Conservation (phyloP, 2,113 vertebrate genomes). For the Etheostoma cragini region DNA sequence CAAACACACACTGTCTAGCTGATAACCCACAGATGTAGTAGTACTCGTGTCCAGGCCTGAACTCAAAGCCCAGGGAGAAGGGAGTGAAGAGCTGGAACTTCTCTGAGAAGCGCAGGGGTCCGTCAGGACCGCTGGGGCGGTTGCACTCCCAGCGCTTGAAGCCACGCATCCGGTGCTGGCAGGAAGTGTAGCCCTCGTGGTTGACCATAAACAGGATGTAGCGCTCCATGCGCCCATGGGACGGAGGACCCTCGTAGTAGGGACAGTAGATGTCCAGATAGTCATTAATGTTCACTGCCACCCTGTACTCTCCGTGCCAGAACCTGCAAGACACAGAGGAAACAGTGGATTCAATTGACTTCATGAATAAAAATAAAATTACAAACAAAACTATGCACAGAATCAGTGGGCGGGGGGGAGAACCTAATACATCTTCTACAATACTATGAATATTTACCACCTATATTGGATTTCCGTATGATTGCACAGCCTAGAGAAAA, state of each 20-base stretch:
- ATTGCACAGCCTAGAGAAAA: conserved; percentile 29
- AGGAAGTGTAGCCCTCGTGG: conserved; percentile 91
- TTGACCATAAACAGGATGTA: conserved; percentile 98
- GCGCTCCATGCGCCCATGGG: conserved; percentile 91
- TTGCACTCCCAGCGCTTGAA: conserved; percentile 99
- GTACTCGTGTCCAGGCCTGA: conserved; percentile 95
- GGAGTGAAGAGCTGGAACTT: conserved; percentile 99
- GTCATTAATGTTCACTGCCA: conserved; percentile 97
- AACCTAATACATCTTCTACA: not conserved
- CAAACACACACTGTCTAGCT: conserved; percentile 20
- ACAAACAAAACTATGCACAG: not conserved
- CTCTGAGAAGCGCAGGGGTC: conserved; percentile 95
- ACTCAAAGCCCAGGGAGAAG: conserved; percentile 97
- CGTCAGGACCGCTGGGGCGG: conserved; percentile 90
- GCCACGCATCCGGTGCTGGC: conserved; percentile 94
- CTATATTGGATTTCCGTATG: conserved; percentile 51
- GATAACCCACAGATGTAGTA: conserved; percentile 95
- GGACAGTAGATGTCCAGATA: conserved; percentile 99
- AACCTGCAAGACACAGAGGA: conserved; percentile 83
- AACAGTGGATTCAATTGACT: not conserved
- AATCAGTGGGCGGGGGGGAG: conserved; percentile 11
- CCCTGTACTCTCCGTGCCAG: conserved; percentile 92
- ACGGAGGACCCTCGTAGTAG: conserved; percentile 90
- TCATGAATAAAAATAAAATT: conserved; percentile 22
- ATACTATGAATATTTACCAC: conserved; percentile 56